A percentile compares a stretch with the other conserved stretches of the same genome.
phyloP scores from a whole-genome alignment of 2,797 vertebrate species.

The Eulemur coronatus region DNA sequence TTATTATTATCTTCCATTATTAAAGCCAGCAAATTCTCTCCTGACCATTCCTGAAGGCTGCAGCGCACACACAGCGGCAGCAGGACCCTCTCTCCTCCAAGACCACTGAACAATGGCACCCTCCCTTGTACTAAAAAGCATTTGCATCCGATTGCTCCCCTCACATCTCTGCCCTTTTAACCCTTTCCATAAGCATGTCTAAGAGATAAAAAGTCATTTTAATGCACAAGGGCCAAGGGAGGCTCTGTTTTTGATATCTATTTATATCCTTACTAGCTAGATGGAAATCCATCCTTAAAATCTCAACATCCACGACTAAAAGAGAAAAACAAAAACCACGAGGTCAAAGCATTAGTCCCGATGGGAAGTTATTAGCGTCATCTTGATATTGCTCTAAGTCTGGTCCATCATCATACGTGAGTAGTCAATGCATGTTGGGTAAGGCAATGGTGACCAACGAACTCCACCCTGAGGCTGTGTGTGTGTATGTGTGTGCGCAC shows the following conservation, averaged over 20 bases:
- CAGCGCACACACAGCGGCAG: background rate
- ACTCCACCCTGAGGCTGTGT: background rate
- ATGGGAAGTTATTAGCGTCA: constrained; percentile 62
- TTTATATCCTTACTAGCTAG: constrained; percentile 45
- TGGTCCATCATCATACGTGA: background rate
- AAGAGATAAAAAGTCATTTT: constrained; percentile 1
- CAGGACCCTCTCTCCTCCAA: background rate
- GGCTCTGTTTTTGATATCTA: constrained; percentile 39
- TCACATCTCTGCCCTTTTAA: background rate
- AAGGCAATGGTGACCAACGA: background rate
- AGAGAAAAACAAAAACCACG: constrained; percentile 51
- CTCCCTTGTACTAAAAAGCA: background rate
- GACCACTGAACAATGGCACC: accelerated
- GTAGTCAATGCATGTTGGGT: background rate
- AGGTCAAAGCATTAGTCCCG: constrained; percentile 64
- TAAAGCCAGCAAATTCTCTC: background rate
- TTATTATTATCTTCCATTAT: background rate
- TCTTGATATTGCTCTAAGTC: background rate
- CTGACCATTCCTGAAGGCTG: background rate
- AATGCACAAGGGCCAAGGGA: background rate
- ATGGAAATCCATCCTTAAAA: constrained; percentile 48
- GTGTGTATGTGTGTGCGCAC: background rate
- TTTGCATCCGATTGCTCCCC: background rate
- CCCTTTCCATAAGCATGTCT: background rate
- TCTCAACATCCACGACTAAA: constrained; percentile 22